Evolutionary conservation across 1,140 invertebrate species (phyloP).

Genomic region (Pygmarrhopalites habei): DNA sequence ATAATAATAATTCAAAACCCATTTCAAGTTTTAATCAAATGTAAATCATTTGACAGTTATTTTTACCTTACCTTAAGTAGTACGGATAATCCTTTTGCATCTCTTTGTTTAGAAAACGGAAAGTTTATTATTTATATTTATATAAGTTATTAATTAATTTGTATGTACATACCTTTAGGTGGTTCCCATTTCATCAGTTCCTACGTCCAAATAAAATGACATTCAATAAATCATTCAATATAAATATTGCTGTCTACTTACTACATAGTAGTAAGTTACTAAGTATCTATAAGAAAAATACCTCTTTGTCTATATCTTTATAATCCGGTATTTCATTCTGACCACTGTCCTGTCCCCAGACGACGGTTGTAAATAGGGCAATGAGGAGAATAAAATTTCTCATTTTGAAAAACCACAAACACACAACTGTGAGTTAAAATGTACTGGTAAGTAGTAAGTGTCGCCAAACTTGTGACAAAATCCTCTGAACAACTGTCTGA

Average conservation of each 20-base stretch:
- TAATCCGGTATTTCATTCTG: neutral
- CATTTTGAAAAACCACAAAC: no score
- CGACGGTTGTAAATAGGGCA: no score
- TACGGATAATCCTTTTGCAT: neutral
- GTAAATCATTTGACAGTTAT: no score
- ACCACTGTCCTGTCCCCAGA: no score
- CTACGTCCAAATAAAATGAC: neutral
- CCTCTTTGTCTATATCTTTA: neutral
- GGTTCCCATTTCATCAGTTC: neutral
- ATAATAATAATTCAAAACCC: no score
- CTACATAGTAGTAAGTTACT: neutral
- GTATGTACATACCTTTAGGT: neutral
- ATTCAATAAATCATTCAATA: neutral
- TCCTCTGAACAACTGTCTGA: no score
- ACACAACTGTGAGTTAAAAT: no score
- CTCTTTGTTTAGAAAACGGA: neutral
- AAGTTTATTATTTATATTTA: neutral
- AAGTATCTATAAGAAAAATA: neutral
- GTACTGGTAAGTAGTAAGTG: no score
- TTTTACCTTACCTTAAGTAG: no score
- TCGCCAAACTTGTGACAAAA: no score
- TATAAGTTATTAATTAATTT: neutral
- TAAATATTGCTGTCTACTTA: neutral
- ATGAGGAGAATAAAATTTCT: no score
- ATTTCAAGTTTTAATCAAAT: no score